Evolutionary conservation across 2,888 invertebrate genomes (phyloP).

Genomic region (Drosophila formosana): DNA sequence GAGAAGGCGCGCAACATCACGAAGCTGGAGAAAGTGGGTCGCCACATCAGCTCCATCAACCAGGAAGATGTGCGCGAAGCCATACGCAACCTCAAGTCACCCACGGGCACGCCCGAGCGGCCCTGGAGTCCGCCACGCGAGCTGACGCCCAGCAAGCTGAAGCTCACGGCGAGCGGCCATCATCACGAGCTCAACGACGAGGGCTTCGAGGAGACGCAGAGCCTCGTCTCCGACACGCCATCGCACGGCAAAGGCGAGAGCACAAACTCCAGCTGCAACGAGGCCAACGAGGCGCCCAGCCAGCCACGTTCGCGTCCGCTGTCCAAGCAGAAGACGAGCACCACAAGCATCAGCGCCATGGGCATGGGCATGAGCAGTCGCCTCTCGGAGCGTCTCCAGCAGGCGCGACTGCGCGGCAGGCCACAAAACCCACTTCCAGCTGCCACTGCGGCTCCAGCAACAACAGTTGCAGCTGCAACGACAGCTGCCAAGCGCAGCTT

Average conservation of each 20-base stretch:
- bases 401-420: slow-evolving; percentile 58
- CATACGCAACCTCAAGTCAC: slow-evolving; percentile 88
- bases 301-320: slow-evolving; percentile 63
- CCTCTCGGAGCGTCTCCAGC: slow-evolving; percentile 72
- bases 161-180: slow-evolving; percentile 71
- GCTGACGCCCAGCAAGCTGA: slow-evolving; percentile 72
- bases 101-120: slow-evolving; percentile 87
- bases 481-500: slow-evolving; percentile 58
- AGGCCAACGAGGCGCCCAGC: slow-evolving; percentile 86
- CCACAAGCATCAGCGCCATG: slow-evolving; percentile 56
- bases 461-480: slow-evolving; percentile 27
- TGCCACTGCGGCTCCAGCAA: not conserved
- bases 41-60: slow-evolving; percentile 90
- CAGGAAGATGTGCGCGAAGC: slow-evolving; percentile 90
- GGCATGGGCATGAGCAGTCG: slow-evolving; percentile 56
- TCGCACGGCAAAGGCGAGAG: slow-evolving; percentile 89
- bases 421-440: slow-evolving; percentile 10
- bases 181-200: slow-evolving; percentile 91
- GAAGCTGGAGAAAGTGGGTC: slow-evolving; percentile 86
- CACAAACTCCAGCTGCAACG: slow-evolving; percentile 91
- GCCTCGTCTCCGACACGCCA: slow-evolving; percentile 93
- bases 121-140: slow-evolving; percentile 87
- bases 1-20: slow-evolving; percentile 82
- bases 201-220: slow-evolving; percentile 96
- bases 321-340: slow-evolving; percentile 61